These are phyloP conservation scores for Oxyteleia sp. DNA, from an alignment of 2,888 invertebrate species.

Conservation along the genomic window DNA sequence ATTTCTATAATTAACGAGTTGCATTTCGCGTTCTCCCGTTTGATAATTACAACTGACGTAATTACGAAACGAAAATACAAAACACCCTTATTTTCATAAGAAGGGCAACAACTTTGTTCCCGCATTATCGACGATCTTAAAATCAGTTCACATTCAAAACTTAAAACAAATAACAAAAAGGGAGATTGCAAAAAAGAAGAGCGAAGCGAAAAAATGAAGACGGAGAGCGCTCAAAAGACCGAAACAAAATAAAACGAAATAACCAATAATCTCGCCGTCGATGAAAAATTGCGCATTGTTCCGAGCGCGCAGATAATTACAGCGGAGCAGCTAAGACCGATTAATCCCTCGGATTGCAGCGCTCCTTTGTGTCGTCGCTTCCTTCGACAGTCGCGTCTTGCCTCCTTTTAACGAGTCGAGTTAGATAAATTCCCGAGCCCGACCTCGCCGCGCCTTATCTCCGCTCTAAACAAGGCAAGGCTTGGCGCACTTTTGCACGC, in stretches of 20 bases:
- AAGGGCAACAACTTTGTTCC: not conserved
- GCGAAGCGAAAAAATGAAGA: not conserved
- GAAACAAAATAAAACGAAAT: slow-evolving; percentile 9
- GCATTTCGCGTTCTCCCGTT: slow-evolving; percentile 1
- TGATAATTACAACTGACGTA: slow-evolving; percentile 23
- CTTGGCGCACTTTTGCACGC: slow-evolving; percentile 31
- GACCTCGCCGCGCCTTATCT: slow-evolving; percentile 68
- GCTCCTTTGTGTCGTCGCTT: slow-evolving; percentile 58
- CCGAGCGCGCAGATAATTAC: slow-evolving; percentile 54
- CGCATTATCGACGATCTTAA: slow-evolving; percentile 3
- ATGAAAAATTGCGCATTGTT: slow-evolving; percentile 65
- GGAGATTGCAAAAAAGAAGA: too few species aligned
- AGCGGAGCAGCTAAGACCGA: slow-evolving; percentile 32
- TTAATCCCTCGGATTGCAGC: slow-evolving; percentile 68
- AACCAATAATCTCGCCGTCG: slow-evolving; percentile 43
- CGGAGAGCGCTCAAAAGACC: not conserved
- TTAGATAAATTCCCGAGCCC: slow-evolving; percentile 57
- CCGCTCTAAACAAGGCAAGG: slow-evolving; percentile 66
- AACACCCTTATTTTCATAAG: not conserved
- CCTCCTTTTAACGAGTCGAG: slow-evolving; percentile 59
- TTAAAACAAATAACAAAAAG: not conserved
- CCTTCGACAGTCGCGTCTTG: slow-evolving; percentile 38
- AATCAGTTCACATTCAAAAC: not conserved
- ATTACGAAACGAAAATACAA: slow-evolving; percentile 8
- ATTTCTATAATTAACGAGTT: slow-evolving; percentile 41